Conservation (phyloP, 2,113 vertebrate species). For the Clarias gariepinus region DNA sequence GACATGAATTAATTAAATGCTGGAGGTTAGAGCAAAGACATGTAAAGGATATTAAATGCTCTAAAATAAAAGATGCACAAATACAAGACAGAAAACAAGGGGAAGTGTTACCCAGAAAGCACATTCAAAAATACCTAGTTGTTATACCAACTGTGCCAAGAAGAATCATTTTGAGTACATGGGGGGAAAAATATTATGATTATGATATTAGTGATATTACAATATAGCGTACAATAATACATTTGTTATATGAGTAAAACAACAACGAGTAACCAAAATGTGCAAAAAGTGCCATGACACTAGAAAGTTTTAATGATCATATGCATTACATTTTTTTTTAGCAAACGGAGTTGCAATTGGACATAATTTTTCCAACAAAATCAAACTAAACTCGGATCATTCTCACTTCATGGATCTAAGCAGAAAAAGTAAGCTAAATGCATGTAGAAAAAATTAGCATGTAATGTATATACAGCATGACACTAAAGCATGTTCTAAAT, state of each 20-base stretch:
- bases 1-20: not conserved
- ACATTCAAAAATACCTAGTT: not conserved
- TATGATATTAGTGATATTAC: too few relatives aligned
- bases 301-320: too few relatives aligned
- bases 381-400: not conserved
- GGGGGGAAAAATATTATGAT: not conserved
- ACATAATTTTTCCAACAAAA: not conserved
- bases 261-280: not conserved
- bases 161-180: not conserved
- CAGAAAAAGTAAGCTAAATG: not conserved
- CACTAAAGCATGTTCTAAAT: not conserved
- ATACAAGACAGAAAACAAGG: not conserved
- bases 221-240: not conserved
- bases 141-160: not conserved
- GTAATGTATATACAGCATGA: not conserved
- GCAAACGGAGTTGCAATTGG: not conserved
- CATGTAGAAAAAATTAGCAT: not conserved
- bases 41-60: too few relatives aligned
- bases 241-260: not conserved
- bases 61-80: not conserved
- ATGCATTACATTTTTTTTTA: too few relatives aligned
- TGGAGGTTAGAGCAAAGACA: too few relatives aligned
- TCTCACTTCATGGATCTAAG: not conserved
- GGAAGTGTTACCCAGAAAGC: not conserved
- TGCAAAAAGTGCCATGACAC: too few relatives aligned